Percentiles rank a stretch among this genome's conserved stretches.
These are phyloP conservation scores for Oreocharis arfaki DNA, from an alignment of 2,113 vertebrate species.

Conservation along the genomic window DNA sequence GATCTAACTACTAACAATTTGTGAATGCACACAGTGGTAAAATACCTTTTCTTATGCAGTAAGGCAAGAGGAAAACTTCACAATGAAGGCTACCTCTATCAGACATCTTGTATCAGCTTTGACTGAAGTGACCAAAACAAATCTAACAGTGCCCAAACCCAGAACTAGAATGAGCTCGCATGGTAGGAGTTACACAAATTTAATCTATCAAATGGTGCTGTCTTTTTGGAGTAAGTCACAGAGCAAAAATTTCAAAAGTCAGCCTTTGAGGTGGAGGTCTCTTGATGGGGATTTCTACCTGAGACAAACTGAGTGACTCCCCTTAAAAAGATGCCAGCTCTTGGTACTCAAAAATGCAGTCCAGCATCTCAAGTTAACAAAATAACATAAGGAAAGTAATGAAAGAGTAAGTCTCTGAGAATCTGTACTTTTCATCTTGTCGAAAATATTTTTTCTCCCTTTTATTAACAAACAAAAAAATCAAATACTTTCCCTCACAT, in stretches of 20 bases:
- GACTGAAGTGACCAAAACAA: background rate
- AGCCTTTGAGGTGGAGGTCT: background rate
- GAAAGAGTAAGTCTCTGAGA: background rate
- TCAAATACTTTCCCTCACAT: background rate
- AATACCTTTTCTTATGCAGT: background rate
- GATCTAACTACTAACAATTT: background rate
- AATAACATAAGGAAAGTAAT: background rate
- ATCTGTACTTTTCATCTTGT: background rate
- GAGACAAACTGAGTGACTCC: background rate
- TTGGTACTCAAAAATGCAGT: background rate
- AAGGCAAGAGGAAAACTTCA: background rate
- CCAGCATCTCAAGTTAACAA: background rate
- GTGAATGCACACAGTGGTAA: background rate
- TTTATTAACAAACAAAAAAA: background rate
- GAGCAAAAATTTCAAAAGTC: background rate
- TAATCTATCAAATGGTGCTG: background rate
- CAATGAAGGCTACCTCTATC: background rate
- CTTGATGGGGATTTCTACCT: background rate
- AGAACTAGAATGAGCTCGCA: background rate
- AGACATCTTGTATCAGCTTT: background rate
- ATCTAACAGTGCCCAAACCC: background rate
- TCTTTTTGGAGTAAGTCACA: background rate
- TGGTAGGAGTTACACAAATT: background rate
- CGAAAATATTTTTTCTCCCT: background rate
- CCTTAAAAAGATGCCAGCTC: background rate